These are phyloP conservation scores for Antheraea assamensis DNA, from an alignment of 2,888 invertebrate species.

Conservation along the genomic window DNA sequence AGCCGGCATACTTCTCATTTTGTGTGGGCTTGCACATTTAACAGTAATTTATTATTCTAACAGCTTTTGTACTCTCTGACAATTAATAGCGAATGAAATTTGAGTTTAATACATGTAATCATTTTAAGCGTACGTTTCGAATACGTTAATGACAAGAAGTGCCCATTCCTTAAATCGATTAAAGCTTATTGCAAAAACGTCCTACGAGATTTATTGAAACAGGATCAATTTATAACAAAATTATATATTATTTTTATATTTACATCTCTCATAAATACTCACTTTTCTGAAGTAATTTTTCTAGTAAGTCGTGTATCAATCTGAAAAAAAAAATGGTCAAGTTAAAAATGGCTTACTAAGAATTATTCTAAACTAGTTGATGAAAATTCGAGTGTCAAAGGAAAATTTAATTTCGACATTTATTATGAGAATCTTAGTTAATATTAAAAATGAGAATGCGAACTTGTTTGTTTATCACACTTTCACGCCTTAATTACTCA, in stretches of 20 bases:
- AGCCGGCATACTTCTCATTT: too few relatives aligned
- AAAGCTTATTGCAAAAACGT: too few relatives aligned
- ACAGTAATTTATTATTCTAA: background rate
- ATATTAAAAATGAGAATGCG: too few relatives aligned
- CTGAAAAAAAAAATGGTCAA: constrained; percentile 60
- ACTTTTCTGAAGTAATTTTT: constrained; percentile 29
- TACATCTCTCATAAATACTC: constrained; percentile 21
- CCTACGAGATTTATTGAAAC: too few relatives aligned
- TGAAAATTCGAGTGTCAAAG: background rate
- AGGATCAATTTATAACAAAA: too few relatives aligned
- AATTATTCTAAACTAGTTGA: background rate
- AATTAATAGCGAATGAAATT: background rate
- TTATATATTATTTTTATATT: too few relatives aligned
- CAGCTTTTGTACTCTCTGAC: background rate
- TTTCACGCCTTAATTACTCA: too few relatives aligned
- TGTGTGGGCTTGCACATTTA: too few relatives aligned
- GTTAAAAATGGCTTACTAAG: background rate
- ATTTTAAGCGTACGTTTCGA: background rate
- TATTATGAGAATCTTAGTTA: too few relatives aligned
- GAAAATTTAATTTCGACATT: background rate
- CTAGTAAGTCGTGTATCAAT: constrained; percentile 49
- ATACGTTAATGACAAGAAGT: background rate
- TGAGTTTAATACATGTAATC: background rate
- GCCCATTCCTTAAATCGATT: background rate
- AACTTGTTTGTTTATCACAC: too few relatives aligned